Percentiles rank a stretch among this genome's conserved stretches.
These are phyloP conservation scores for Zingel zingel DNA, from an alignment of 2,113 vertebrate genomes.

Conservation along the genomic window DNA sequence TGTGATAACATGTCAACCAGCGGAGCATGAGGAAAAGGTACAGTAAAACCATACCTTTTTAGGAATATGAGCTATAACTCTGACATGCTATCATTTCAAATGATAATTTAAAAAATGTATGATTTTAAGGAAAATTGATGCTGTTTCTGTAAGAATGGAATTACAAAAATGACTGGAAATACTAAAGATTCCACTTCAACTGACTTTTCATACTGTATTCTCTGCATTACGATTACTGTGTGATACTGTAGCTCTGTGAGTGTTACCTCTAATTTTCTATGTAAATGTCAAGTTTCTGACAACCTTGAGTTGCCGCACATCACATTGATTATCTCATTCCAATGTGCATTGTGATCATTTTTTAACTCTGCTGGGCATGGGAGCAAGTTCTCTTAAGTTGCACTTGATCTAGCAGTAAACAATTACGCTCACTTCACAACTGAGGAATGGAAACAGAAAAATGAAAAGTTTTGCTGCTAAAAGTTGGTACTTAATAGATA, in stretches of 20 bases:
- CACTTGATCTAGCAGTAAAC: slow-evolving; percentile 34
- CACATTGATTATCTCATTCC: slow-evolving; percentile 49
- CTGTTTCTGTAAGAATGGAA: not conserved
- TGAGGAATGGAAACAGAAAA: slow-evolving; percentile 17
- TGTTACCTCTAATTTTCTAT: slow-evolving; percentile 73
- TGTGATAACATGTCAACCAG: slow-evolving; percentile 75
- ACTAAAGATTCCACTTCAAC: slow-evolving; percentile 61
- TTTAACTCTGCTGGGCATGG: slow-evolving; percentile 69
- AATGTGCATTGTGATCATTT: slow-evolving; percentile 54
- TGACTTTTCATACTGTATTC: slow-evolving; percentile 75
- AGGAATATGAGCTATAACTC: not conserved
- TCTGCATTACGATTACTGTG: slow-evolving; percentile 79
- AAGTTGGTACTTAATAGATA: not conserved
- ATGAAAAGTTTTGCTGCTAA: slow-evolving; percentile 20
- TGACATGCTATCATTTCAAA: not conserved
- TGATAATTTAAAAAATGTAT: slow-evolving; percentile 6
- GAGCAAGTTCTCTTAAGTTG: slow-evolving; percentile 40
- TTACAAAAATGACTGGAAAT: slow-evolving; percentile 20
- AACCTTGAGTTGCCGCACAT: slow-evolving; percentile 53
- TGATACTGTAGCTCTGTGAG: slow-evolving; percentile 84
- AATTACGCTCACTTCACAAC: slow-evolving; percentile 46
- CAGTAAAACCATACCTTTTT: slow-evolving; percentile 64
- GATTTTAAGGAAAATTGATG: not conserved
- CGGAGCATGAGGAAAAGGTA: slow-evolving; percentile 91
- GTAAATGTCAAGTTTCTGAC: slow-evolving; percentile 43